Percentiles rank a stretch among this genome's conserved stretches.
Conservation (phyloP, 2,797 vertebrate species). For the Malurus leucopterus region DNA sequence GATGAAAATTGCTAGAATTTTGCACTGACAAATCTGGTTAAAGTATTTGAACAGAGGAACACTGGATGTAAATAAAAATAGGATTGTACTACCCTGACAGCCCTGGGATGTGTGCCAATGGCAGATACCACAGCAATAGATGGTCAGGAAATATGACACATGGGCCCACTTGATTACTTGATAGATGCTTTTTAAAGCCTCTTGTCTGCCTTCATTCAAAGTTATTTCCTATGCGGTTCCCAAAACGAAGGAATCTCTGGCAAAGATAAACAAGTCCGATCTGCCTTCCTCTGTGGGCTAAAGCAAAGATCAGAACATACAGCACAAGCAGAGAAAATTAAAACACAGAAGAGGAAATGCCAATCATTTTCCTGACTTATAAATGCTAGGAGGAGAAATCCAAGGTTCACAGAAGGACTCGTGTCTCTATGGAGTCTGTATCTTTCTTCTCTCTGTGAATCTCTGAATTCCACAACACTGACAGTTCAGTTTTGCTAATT, state of each 20-base stretch:
- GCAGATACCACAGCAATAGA: conserved; percentile 48
- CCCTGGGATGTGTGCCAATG: neutral
- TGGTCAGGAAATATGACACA: conserved; percentile 55
- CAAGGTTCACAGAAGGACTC: conserved; percentile 2
- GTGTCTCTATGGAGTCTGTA: neutral
- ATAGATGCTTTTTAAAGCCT: conserved; percentile 55
- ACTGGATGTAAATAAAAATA: conserved; percentile 32
- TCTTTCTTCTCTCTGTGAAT: neutral
- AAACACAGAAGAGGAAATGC: conserved; percentile 56
- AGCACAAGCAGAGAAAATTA: conserved; percentile 37
- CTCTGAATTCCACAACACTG: conserved; percentile 1
- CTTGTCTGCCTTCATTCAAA: conserved; percentile 44
- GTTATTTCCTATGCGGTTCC: conserved; percentile 52
- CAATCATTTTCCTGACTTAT: conserved; percentile 43
- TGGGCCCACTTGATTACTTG: conserved; percentile 28
- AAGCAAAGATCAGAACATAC: conserved; percentile 40
- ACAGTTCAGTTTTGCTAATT: conserved; percentile 33
- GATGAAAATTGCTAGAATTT: neutral
- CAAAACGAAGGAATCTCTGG: conserved; percentile 44
- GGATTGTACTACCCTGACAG: neutral
- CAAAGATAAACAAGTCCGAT: conserved; percentile 43
- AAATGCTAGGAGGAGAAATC: conserved; percentile 25
- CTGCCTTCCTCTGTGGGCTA: conserved; percentile 38
- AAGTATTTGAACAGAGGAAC: neutral
- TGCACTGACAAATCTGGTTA: neutral